Evolutionary conservation across 2,113 vertebrate genomes (phyloP), one percentile per base, ranked within the genome.

Genomic region (Apus apus): DNA sequence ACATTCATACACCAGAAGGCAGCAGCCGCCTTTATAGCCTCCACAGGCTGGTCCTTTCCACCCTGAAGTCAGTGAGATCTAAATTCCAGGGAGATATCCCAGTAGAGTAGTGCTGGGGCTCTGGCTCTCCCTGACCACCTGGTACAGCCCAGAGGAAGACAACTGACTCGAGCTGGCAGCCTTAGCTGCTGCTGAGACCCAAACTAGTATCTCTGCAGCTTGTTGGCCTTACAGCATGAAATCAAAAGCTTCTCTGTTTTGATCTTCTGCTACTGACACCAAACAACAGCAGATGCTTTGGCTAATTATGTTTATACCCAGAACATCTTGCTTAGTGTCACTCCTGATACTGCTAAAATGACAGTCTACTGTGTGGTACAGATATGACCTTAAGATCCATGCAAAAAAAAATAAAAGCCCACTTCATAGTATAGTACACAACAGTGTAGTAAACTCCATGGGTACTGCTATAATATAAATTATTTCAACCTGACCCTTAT

Each of bases 191-290:
- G 7, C 40, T 36, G 67, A 76, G 67, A 80, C 46, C 14, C 68
- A 70, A 30, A 61, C 12, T 50, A 58, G 20, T 62, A 66, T 36
- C 50, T 64, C 76, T 50, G 50, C 65, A 75, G 72, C 34, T 54
- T 4, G 2, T 53, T 62, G 50, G 46, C 36, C 76, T 90, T 70
- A 36, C 12, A 73, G 20, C 17, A 29, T 26, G 32, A 76, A 92
- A 88, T 77, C 46, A 89, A 92, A 93, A 68, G 27, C 53, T 60
- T 54, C 46, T 92, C 46, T 81, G 72, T 87, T 84, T 86, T 84
- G 76, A 54, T 58, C 45, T 45, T 36, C 56, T 86, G 36, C 27
- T 58, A 56, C 46, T 80, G 89, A 30, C 58, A 66, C 36, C 4
- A 2, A 62, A 56, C 68, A 83, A 68, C 56, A 84, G 68, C 72